Evolutionary conservation across 2,113 vertebrate genomes (phyloP).

Genomic region (Cynopterus brachyotis): DNA sequence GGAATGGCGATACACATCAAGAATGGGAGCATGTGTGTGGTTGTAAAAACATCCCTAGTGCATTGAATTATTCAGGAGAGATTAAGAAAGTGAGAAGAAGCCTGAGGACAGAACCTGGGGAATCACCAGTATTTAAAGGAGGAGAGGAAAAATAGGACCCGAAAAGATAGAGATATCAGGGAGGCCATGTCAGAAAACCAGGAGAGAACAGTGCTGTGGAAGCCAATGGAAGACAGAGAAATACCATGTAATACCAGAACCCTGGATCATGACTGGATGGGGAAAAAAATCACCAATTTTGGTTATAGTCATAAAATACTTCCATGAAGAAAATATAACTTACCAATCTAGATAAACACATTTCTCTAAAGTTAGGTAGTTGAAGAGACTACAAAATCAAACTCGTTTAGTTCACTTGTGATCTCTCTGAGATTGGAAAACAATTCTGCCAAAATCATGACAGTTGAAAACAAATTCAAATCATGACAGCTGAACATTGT

Average conservation of each 20-base stretch:
- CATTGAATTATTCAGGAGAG: neutral
- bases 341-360: neutral
- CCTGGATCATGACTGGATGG: neutral
- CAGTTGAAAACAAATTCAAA: constrained; percentile 4
- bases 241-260: neutral
- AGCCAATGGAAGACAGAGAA: neutral
- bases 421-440: constrained; percentile 40
- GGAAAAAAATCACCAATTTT: neutral
- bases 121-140: neutral
- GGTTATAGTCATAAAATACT: neutral
- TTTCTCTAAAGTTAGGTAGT: constrained; percentile 14
- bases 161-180: neutral
- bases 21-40: neutral
- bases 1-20: neutral
- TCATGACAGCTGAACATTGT: neutral
- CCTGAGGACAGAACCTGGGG: neutral
- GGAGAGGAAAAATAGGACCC: neutral
- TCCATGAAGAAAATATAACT: neutral
- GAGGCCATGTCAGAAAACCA: neutral
- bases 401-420: neutral
- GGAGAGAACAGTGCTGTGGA: neutral
- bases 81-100: neutral
- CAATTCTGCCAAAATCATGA: constrained; percentile 45
- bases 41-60: neutral
- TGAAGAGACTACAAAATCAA: neutral